These are phyloP conservation scores for Lasioglossum morio DNA, from an alignment of 2,888 invertebrate genomes.

Conservation along the genomic window DNA sequence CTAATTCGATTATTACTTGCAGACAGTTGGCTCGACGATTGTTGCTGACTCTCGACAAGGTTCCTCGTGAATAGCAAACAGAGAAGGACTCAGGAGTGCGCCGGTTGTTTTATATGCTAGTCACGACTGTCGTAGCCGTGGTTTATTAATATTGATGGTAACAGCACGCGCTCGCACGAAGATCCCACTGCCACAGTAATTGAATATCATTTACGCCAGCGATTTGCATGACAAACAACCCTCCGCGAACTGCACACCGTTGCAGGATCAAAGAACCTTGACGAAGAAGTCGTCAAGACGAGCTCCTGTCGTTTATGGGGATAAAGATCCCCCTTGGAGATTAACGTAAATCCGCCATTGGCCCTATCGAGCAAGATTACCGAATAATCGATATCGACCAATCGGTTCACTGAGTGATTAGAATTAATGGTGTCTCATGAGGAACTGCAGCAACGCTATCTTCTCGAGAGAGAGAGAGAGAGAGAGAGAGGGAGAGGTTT, in stretches of 20 bases:
- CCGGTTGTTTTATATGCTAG: not conserved
- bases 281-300: not conserved
- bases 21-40: not conserved
- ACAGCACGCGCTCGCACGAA: constrained; percentile 13
- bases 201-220: constrained; percentile 26
- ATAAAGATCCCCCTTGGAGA: not conserved
- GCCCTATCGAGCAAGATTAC: not conserved
- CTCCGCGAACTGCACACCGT: not conserved
- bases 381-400: not conserved
- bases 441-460: not conserved
- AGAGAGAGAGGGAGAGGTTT: not conserved
- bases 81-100: not conserved
- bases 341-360: not conserved
- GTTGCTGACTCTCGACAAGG: not conserved
- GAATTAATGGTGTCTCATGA: not conserved
- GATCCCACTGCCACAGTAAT: constrained; percentile 7
- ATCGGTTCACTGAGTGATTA: not conserved
- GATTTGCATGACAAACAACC: constrained; percentile 36
- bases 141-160: constrained; percentile 44
- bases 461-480: not conserved
- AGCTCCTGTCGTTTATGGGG: not conserved
- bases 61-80: constrained; percentile 10
- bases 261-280: constrained; percentile 8
- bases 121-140: not conserved
- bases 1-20: constrained; percentile 6